phyloP scores from a whole-genome alignment of 2,797 vertebrate genomes.

The Halcyon leucocephala region DNA sequence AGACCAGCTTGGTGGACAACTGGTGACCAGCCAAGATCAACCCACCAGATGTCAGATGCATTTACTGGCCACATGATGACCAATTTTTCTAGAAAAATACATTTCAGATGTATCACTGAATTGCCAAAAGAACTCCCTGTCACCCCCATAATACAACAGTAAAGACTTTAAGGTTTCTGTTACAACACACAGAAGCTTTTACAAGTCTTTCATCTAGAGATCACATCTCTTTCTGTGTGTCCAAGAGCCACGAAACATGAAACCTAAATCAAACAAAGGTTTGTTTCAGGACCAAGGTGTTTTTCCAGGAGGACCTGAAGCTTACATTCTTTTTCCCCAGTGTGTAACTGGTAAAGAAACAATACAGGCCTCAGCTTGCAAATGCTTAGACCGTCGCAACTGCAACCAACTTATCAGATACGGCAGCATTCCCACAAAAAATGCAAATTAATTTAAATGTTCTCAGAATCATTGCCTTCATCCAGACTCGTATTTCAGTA shows the following conservation, averaged over 20 bases:
- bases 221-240: not conserved
- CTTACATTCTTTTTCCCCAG: not conserved
- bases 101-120: not conserved
- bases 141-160: fast-evolving
- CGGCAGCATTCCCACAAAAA: not conserved
- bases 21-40: not conserved
- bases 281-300: not conserved
- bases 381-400: not conserved
- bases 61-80: not conserved
- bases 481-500: not conserved
- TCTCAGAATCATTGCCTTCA: conserved; percentile 14
- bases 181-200: not conserved
- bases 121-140: not conserved
- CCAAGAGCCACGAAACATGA: not conserved
- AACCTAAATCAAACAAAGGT: not conserved
- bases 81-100: not conserved
- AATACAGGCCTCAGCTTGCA: not conserved
- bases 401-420: not conserved
- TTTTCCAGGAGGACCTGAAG: not conserved
- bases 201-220: not conserved
- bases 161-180: not conserved
- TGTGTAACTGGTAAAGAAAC: not conserved
- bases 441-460: conserved; percentile 19
- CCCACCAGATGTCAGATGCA: not conserved
- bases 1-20: not conserved